Evolutionary conservation across 2,113 vertebrate species (phyloP).

Genomic region (Bubalus kerabau): DNA sequence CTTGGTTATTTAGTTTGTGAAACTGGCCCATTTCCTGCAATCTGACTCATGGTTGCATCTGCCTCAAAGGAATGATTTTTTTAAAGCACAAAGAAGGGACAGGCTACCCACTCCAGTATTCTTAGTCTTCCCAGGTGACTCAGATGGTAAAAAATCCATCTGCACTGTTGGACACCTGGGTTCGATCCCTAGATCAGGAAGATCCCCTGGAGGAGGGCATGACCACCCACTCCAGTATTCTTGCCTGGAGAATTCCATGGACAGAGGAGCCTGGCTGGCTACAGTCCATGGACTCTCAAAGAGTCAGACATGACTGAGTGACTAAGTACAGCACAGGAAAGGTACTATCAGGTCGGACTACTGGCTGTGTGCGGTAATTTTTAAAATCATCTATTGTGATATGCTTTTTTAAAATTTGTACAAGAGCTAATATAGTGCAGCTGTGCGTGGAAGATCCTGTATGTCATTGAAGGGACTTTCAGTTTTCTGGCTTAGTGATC

Average conservation of each 20-base stretch:
- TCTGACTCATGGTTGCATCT: background rate
- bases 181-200: background rate
- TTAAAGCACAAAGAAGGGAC: background rate
- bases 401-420: background rate
- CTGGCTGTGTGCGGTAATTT: background rate
- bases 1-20: background rate
- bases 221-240: background rate
- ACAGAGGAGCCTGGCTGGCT: accelerated
- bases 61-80: background rate
- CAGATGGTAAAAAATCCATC: background rate
- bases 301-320: background rate
- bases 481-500: background rate
- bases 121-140: background rate
- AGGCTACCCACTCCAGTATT: background rate
- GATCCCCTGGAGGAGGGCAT: background rate
- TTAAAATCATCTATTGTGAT: background rate
- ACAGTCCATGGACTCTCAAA: background rate
- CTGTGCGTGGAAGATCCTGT: background rate
- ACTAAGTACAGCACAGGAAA: background rate
- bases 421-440: background rate
- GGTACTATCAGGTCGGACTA: background rate
- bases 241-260: background rate
- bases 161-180: background rate
- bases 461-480: background rate
- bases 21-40: background rate